Evolutionary conservation across 1,140 invertebrate species (phyloP).

Genomic region (Gyrodactylus bullatarudis): DNA sequence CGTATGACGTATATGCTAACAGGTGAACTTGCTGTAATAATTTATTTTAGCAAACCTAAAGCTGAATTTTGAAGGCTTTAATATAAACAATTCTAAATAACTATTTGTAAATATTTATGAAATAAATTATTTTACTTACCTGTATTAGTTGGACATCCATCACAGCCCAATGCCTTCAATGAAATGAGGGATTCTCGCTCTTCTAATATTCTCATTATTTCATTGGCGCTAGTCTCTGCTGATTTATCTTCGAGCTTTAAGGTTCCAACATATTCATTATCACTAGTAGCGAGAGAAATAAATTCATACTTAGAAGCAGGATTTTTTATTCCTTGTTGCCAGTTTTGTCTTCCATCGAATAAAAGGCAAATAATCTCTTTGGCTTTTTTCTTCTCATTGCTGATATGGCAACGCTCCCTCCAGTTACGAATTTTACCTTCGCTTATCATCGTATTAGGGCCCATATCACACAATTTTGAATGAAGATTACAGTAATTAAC

Average conservation of each 20-base stretch:
- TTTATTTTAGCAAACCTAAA: no score
- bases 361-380: not conserved
- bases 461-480: no score
- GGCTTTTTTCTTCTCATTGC: not conserved
- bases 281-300: not conserved
- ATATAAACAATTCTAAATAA: no score
- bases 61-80: no score
- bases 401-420: not conserved
- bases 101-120: no score
- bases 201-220: not conserved
- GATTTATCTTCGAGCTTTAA: not conserved
- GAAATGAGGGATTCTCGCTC: not conserved
- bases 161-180: not conserved
- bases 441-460: not conserved
- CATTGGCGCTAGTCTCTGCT: not conserved
- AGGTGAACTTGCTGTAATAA: no score
- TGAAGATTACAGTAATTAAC: no score
- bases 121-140: no score
- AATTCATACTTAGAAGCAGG: not conserved
- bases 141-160: not conserved
- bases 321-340: not conserved
- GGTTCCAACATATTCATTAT: not conserved
- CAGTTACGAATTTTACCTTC: not conserved
- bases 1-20: no score
- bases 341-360: not conserved